phyloP scores from a whole-genome alignment of 2,888 invertebrate genomes.

The Watsonalla binaria region DNA sequence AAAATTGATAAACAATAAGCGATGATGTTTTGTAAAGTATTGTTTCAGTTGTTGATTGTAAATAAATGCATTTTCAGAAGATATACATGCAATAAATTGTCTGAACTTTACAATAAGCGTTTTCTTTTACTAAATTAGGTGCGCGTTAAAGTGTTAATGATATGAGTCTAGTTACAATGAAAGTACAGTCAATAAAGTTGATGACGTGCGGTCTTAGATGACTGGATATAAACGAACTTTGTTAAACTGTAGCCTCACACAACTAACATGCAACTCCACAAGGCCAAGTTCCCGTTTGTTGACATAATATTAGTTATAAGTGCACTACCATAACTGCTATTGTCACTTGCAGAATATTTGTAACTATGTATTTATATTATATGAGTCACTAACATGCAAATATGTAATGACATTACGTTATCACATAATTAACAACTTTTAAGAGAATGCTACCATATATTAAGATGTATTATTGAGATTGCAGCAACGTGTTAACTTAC shows the following conservation, averaged over 20 bases:
- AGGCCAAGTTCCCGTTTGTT: slow-evolving; percentile 78
- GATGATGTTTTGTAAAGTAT: slow-evolving; percentile 66
- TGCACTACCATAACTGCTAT: slow-evolving; percentile 77
- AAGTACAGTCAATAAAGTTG: slow-evolving; percentile 64
- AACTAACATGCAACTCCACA: slow-evolving; percentile 78
- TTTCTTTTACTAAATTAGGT: slow-evolving; percentile 58
- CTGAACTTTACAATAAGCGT: slow-evolving; percentile 64
- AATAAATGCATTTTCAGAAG: slow-evolving; percentile 76
- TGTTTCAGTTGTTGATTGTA: slow-evolving; percentile 75
- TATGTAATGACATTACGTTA: slow-evolving; percentile 72
- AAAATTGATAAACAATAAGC: slow-evolving; percentile 41
- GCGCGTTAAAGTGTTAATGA: slow-evolving; percentile 39
- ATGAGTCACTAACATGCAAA: slow-evolving; percentile 79
- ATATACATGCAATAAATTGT: slow-evolving; percentile 75
- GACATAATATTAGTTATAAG: slow-evolving; percentile 67
- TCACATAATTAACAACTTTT: slow-evolving; percentile 68
- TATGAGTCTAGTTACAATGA: slow-evolving; percentile 26
- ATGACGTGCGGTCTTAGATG: slow-evolving; percentile 65
- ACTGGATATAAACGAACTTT: slow-evolving; percentile 17
- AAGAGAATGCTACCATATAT: slow-evolving; percentile 66
- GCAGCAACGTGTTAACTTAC: slow-evolving; percentile 69
- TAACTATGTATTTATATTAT: slow-evolving; percentile 78
- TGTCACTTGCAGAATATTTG: slow-evolving; percentile 75
- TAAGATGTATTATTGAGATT: slow-evolving; percentile 44
- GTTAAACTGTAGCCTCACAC: slow-evolving; percentile 72